Evolutionary conservation across 2,113 vertebrate genomes (phyloP), one percentile per base, ranked within the genome.

Genomic region (Cynocephalus volans): DNA sequence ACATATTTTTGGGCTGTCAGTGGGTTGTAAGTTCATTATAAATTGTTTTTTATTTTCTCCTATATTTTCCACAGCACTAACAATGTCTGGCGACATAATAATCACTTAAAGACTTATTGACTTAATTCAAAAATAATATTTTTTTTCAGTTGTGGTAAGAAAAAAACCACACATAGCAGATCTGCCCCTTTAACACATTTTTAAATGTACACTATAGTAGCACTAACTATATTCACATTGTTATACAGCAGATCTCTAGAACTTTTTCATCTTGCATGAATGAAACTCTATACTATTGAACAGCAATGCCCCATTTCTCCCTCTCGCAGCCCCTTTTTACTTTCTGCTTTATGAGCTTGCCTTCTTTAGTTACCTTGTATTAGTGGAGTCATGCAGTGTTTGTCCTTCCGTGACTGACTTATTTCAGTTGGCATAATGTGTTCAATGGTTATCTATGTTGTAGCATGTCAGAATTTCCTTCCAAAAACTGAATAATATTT

Each of bases 1-100:
- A 84, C 3, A 1, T 82, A 58, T 18, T 85, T 81, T 26, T 24
- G 19, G 41, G 33, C 36, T 73, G 31, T 58, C 11, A 70, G 0
- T n/a, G 15, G 28, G 24, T 90, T 92, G 15, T 93, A 62, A 73
- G 54, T 17, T 83, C 45, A 65, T 91, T 96, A 88, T 72, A 85
- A 75, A 84, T 15, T 60, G 58, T 41, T 75, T 94, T 90, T 80
- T 75, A n/a, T 50, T 24, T 93, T 80, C 18, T 88, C 33, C 24
- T 90, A 6, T 83, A 15, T 92, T 87, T 93, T 83, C 23, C 58
- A 31, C 2, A 80, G 24, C n/a, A 84, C 21, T 96, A 75, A 54
- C 14, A 50, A 80, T 62, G 31, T 94, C 84, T 89, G 48, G 21
- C 52, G 76, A 60, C 24, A 58, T 24, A 76, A 24, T 26, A 88